Conservation (phyloP, 2,113 vertebrate species). For the Cephalopterus ornatus region DNA sequence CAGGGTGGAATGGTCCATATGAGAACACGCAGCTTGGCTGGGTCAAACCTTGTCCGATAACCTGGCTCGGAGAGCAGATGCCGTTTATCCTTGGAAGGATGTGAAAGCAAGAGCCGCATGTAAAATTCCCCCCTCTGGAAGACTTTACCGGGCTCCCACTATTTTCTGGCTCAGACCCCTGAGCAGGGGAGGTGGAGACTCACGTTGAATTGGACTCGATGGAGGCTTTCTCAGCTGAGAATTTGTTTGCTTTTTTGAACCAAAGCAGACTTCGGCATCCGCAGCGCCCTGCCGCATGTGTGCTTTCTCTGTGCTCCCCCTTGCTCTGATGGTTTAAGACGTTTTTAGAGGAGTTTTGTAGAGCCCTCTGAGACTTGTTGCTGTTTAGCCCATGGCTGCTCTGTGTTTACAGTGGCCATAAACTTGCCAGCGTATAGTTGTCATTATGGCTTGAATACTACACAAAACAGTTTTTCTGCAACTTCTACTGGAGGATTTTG, state of each 20-base stretch:
- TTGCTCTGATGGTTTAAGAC: neutral
- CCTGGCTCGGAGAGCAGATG: neutral
- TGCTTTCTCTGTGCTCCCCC: neutral
- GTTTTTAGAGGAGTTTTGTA: neutral
- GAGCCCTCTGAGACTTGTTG: neutral
- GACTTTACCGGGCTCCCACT: neutral
- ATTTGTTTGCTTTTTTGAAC: neutral
- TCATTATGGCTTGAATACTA: neutral
- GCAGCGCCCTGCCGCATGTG: neutral
- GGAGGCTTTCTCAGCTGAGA: neutral
- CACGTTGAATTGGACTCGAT: neutral
- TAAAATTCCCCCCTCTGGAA: neutral
- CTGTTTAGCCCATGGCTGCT: neutral
- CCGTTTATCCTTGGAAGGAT: neutral
- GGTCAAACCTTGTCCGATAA: neutral
- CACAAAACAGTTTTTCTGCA: neutral
- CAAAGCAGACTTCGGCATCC: neutral
- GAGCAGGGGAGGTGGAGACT: neutral
- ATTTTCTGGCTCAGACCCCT: neutral
- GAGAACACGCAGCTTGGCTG: neutral
- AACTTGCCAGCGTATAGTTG: neutral
- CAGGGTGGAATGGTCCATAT: neutral
- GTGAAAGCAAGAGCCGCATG: rapidly evolving
- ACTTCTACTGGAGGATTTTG: neutral
- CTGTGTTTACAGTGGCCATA: neutral